Evolutionary conservation across 35 echinoderm and acorn worm species (phyloP).

Genomic region (Apostichopus parvimensis): DNA sequence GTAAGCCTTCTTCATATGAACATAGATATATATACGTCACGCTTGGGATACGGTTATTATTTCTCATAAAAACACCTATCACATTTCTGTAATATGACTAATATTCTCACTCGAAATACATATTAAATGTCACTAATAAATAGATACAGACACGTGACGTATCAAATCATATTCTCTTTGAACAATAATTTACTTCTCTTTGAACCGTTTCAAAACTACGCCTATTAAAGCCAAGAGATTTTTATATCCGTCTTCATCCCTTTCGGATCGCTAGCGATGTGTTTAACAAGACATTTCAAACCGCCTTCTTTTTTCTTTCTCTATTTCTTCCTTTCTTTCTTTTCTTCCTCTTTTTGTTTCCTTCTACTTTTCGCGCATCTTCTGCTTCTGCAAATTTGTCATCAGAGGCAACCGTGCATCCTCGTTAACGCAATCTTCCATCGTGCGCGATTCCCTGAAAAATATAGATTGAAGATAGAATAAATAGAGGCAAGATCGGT

Average conservation of each 20-base stretch:
- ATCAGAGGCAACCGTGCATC: not conserved
- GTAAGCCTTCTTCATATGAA: too few species aligned
- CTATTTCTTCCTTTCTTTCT: not conserved
- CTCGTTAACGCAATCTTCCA: not conserved
- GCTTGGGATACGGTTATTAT: not conserved
- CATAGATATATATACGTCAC: not conserved
- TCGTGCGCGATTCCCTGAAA: not conserved
- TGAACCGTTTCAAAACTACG: not conserved
- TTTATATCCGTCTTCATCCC: not conserved
- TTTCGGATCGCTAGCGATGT: not conserved
- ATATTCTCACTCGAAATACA: not conserved
- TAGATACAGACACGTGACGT: not conserved
- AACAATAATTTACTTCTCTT: not conserved
- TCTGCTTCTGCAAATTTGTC: not conserved
- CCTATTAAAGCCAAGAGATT: not conserved
- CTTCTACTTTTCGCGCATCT: not conserved
- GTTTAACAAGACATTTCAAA: constrained; percentile 9
- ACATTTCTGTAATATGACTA: constrained; percentile 2
- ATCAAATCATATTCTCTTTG: not conserved
- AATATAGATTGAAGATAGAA: not conserved
- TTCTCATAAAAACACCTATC: not conserved
- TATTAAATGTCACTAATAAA: constrained; percentile 7
- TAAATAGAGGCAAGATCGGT: not conserved
- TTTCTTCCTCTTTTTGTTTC: not conserved
- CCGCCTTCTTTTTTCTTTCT: not conserved